These are phyloP conservation scores for Scaptomyza caliginosa DNA, from an alignment of 2,888 invertebrate genomes.

Conservation along the genomic window DNA sequence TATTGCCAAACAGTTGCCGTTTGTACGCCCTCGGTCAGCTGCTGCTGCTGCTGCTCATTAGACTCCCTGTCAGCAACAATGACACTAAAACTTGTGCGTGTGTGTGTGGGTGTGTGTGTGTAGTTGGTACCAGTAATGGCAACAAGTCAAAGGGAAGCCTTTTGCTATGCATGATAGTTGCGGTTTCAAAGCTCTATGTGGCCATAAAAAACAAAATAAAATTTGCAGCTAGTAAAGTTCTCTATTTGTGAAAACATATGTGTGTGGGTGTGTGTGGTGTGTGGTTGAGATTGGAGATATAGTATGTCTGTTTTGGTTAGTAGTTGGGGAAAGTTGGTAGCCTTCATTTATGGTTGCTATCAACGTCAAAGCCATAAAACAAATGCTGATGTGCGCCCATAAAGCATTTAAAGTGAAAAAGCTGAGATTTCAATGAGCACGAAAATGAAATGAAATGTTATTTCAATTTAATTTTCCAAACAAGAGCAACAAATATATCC, in stretches of 20 bases:
- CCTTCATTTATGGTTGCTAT: conserved; percentile 41
- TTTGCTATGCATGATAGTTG: conserved; percentile 35
- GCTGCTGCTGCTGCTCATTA: conserved; percentile 42
- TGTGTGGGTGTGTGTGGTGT: conserved; percentile 14
- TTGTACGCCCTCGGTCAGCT: conserved; percentile 9
- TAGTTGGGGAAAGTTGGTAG: conserved; percentile 3
- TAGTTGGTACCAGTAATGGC: conserved; percentile 7
- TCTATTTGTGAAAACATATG: conserved; percentile 6
- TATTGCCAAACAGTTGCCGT: conserved; percentile 40
- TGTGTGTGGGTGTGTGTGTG: not conserved
- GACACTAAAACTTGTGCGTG: conserved; percentile 35
- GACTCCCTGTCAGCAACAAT: conserved; percentile 34
- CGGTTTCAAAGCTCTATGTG: conserved; percentile 12
- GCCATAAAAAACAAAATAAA: conserved; percentile 44
- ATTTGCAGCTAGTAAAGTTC: conserved; percentile 64
- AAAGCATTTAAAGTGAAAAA: conserved; percentile 52
- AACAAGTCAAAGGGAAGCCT: conserved; percentile 45
- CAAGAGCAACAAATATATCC: not conserved
- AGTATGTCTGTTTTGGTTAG: not conserved
- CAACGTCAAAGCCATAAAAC: conserved; percentile 48
- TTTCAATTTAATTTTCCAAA: not conserved
- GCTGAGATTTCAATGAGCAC: conserved; percentile 39
- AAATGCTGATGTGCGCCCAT: conserved; percentile 34
- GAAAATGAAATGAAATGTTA: not conserved
- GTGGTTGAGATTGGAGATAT: conserved; percentile 9